Base-by-base conservation (phyloP, 1,140 invertebrate genomes). In the Chionoecetes opilio region DNA sequence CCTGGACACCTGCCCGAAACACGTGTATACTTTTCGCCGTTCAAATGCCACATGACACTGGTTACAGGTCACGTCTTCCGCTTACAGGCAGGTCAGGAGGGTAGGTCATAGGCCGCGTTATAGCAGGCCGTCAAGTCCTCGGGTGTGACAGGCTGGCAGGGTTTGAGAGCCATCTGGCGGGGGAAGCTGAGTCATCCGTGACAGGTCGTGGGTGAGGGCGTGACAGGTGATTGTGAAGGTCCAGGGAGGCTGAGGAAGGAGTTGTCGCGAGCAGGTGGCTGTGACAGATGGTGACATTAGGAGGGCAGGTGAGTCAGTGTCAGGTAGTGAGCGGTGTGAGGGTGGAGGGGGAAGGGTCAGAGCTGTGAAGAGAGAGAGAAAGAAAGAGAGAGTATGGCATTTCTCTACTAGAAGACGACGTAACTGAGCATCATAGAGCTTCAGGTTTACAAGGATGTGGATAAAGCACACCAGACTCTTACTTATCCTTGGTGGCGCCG, bases 241-340 rank as follows among this genome's bases (percentile, higher is more conserved):
- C 46, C 63, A n/a, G 21, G 21, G 63, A 0, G 6, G 63, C 63
- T 21, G 21, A 26, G 21, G 63, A 75, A n/a, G 63, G 63, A n/a
- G 63, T 75, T 75, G 21, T 75, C n/a, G 21, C 21, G 63, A 75
- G 63, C 63, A 75, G 63, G 63, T 75, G 63, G 63, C 63, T 17
- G 63, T 75, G 63, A 75, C 63, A 75, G 63, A 75, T 75, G 63
- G 63, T 75, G 63, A 75, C 63, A 75, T 75, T 75, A 75, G 63
- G 63, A 14, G 26, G n/a, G n/a, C 37, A 37, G 26, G 32, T 37
- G 87, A 46, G 35, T 46, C 37, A 31, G 29, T 37, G 87, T 89
- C 37, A 89, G 41, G 37, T 35, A 37, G 34, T 3, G 41, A 31
- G 87, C 14, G 6, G 29, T 29, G 35, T 3, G 29, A 38, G 32